Evolutionary conservation across 2,113 vertebrate genomes (phyloP), one percentile per base, ranked within the genome.

Genomic region (Ellobius talpinus): DNA sequence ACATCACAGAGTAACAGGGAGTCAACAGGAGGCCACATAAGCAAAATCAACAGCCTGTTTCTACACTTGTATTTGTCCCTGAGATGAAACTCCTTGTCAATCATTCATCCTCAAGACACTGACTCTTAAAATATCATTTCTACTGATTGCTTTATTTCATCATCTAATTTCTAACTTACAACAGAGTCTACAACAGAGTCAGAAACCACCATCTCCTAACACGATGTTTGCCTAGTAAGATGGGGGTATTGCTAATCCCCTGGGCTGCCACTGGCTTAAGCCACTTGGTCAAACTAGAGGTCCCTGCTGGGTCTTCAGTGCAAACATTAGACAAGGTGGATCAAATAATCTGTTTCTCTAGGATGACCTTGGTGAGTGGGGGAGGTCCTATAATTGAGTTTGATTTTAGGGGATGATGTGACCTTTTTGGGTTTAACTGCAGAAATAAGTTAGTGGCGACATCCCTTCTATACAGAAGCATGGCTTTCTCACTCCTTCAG

Each of bases 141-240:
- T 65, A 31, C 65, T 76, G 73, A 42, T 33, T 65, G 23, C 72
- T 95, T 89, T 58, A 81, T 39, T 24, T 24, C 61, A 93, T 63
- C 26, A 68, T 61, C 39, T 12, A 63, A 47, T 84, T 93, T 36
- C 0, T 50, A 68, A 68, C 42, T 68, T 68, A 7, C 42, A 74
- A 74, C 72, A 85, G n/a, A 84, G 94, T 89, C 42, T 68, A 7
- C 42, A 74, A 74, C 72, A 85, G n/a, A 84, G 94, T 89, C 42
- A 78, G 81, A 84, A 90, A 23, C 24, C 8, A 29, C 33, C 39
- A 8, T 39, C 58, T 45, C 68, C 31, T 19, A n/a, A n/a, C 50
- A 14, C 33, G 47, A 6, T 5, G 8, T 45, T 52, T n/a, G 68
- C 23, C 58, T 58, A 50, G 39, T 47, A 50, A 19, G 36, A 2